phyloP scores from a whole-genome alignment of 2,797 vertebrate genomes.

The Urophycis tenuis region DNA sequence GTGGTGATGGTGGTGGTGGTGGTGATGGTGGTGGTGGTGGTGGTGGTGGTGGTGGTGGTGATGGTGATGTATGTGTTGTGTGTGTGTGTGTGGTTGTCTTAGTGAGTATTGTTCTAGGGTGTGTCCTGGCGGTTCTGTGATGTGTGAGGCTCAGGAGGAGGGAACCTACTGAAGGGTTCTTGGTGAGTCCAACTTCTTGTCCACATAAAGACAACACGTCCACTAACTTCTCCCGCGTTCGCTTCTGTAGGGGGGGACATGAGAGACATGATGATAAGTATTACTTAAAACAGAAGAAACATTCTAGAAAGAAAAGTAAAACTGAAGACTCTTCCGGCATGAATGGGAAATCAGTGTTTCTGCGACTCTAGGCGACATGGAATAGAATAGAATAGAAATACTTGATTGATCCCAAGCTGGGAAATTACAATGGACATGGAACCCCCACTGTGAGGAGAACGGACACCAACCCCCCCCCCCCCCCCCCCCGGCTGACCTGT shows the following conservation, averaged over 20 bases:
- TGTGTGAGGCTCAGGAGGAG: background rate
- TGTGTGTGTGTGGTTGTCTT: background rate
- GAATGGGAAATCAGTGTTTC: background rate
- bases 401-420: too few relatives aligned
- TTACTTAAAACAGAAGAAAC: background rate
- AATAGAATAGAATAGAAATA: too few relatives aligned
- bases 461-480: background rate
- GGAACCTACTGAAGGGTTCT: constrained; percentile 93
- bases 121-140: background rate
- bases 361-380: too few relatives aligned
- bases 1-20: too few relatives aligned
- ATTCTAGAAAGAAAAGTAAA: background rate
- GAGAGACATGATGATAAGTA: background rate
- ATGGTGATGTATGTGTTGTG: too few relatives aligned
- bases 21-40: too few relatives aligned
- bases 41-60: too few relatives aligned
- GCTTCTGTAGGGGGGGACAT: constrained; percentile 74
- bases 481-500: constrained; percentile 71
- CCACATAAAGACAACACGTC: constrained; percentile 93
- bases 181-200: constrained; percentile 94
- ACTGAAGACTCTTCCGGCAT: background rate
- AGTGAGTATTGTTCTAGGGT: background rate
- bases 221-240: constrained; percentile 94
- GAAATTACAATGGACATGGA: background rate
- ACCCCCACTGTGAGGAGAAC: background rate